Base-by-base conservation (phyloP, 2,113 vertebrate species). In the Onychorhynchus coronatus region DNA sequence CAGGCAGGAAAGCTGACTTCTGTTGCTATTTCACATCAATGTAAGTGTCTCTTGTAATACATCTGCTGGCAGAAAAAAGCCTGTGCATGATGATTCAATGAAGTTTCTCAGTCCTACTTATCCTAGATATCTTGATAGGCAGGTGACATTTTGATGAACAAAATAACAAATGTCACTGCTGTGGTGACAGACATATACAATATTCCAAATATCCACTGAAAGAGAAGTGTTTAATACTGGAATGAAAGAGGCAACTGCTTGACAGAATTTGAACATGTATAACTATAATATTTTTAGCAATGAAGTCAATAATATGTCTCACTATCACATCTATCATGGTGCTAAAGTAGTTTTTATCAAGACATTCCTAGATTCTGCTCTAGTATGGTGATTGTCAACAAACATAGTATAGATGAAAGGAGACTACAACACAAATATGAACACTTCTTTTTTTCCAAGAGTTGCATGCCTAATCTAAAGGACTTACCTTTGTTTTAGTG, bases 151-250 rank as follows among this genome's bases (percentile, higher is more conserved):
- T 77, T 91, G 88, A 94, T 65, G 68, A 96, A 61, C 37, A 84
- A 91, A 95, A 95, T 93, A 93, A 84, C 83, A 95, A 96, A 95
- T 95, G 85, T 86, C 93, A 88, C 63, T 80, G 63, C 85, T 92
- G 88, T 63, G 59, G 75, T 94, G 88, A 93, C 55, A 94, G 95
- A 94, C 78, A 31, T 66, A 53, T 22, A 86, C 68, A 91, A 70
- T 86, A 95, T 86, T 94, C 85, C 85, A 91, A 84, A 86, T 94
- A 96, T 80, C 95, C 85, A 71, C 68, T 71, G 72, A 78, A 94
- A 84, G 52, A 84, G 35, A 80, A 85, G 47, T 44, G 59, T 86
- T 95, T 88, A 91, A 84, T 84, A 61, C 9, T n/a, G 80, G 68
- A 92, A 85, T 41, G 65, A 91, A 24, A 89, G 52, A 88, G 31